Evolutionary conservation across 2,888 invertebrate species (phyloP).

Genomic region (Hedychridium roseum): DNA sequence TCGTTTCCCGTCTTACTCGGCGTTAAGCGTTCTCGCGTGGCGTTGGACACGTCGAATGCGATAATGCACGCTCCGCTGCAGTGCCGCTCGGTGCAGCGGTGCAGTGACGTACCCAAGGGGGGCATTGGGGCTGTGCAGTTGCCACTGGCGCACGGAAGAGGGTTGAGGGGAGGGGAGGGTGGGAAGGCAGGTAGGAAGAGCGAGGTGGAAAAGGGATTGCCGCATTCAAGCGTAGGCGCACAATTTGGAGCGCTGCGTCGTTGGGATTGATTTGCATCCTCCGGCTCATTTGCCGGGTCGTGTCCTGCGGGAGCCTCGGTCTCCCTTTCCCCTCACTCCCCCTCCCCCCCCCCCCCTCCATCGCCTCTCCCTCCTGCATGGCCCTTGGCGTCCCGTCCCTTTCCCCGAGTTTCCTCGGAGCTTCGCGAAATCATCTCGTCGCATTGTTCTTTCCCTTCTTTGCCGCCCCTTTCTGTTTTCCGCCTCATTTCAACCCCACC

Average conservation of each 20-base stretch:
- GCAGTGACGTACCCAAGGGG: slow-evolving; percentile 46
- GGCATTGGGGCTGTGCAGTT: slow-evolving; percentile 20
- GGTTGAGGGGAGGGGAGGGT: slow-evolving; percentile 3
- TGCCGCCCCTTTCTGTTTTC: too few species aligned
- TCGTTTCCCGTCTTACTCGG: too few species aligned
- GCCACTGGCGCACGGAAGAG: slow-evolving; percentile 8
- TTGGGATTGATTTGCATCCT: slow-evolving; percentile 62
- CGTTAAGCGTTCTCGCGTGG: slow-evolving; percentile 16
- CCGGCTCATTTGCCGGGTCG: slow-evolving; percentile 58
- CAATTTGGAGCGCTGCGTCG: slow-evolving; percentile 51
- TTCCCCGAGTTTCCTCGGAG: not conserved
- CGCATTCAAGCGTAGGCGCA: slow-evolving; percentile 51
- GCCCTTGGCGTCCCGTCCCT: not conserved
- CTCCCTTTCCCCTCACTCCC: slow-evolving; percentile 1
- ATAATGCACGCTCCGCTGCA: slow-evolving; percentile 39
- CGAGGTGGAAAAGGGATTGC: slow-evolving; percentile 52
- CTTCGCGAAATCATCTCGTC: not conserved
- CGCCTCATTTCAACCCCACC: too few species aligned
- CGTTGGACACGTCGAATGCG: slow-evolving; percentile 37
- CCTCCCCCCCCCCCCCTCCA: slow-evolving; percentile 2
- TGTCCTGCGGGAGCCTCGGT: slow-evolving; percentile 44
- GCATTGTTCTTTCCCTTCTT: not conserved
- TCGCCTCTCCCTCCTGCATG: slow-evolving; percentile 3
- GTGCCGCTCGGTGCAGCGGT: slow-evolving; percentile 25
- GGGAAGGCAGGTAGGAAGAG: slow-evolving; percentile 37